Conservation (phyloP, 2,113 vertebrate genomes). For the Aix galericulata region DNA sequence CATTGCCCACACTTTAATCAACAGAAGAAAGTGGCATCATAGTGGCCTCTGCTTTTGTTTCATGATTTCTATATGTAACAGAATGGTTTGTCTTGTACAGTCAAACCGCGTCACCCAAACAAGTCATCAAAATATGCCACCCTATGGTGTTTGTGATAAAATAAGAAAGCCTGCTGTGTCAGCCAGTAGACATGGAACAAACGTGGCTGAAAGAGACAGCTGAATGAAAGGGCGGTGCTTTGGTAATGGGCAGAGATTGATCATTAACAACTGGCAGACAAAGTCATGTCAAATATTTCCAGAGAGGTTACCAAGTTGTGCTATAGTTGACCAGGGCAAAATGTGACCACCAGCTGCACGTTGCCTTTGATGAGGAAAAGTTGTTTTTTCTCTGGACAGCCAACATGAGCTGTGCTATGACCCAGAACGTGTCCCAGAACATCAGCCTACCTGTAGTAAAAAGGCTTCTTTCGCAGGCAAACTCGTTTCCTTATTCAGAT, state of each 20-base stretch:
- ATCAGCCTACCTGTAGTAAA: background rate
- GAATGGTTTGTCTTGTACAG: background rate
- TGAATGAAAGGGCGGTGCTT: background rate
- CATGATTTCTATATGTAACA: background rate
- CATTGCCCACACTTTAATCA: background rate
- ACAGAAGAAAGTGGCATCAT: background rate
- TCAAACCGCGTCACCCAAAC: background rate
- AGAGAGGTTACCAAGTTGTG: background rate
- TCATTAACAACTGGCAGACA: background rate
- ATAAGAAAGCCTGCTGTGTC: background rate
- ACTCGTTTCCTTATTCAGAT: background rate
- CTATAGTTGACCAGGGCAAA: background rate
- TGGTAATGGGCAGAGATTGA: background rate
- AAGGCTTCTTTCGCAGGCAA: background rate
- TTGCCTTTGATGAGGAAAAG: background rate
- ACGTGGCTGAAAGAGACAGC: background rate
- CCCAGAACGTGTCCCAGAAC: rapidly evolving
- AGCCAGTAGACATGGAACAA: background rate
- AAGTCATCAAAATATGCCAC: background rate
- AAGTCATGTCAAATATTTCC: background rate
- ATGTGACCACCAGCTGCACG: background rate
- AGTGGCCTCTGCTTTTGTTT: background rate
- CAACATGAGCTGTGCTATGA: background rate
- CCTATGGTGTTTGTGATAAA: background rate
- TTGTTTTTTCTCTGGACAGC: background rate